Conservation (phyloP, 2,113 vertebrate species). For the Tetraodon nigroviridis region DNA sequence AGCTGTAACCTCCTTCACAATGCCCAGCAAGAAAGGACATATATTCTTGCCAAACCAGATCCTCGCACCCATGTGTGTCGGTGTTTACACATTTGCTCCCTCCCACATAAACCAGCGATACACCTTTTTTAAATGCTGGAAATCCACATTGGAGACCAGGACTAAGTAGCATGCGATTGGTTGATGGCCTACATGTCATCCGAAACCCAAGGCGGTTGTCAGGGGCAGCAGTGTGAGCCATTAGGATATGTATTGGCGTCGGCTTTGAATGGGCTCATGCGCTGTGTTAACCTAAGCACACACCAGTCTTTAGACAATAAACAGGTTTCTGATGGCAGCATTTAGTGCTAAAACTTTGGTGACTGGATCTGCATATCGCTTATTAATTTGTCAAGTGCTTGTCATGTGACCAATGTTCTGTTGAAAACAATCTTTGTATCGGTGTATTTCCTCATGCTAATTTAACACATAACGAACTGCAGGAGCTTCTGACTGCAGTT, state of each 20-base stretch:
- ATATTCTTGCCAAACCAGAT: slow-evolving; percentile 77
- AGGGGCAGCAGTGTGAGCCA: slow-evolving; percentile 41
- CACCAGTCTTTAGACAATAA: slow-evolving; percentile 37
- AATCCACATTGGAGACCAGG: slow-evolving; percentile 37
- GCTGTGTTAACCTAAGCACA: slow-evolving; percentile 56
- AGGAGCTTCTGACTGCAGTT: too few species aligned
- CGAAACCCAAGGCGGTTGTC: slow-evolving; percentile 37
- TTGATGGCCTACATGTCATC: slow-evolving; percentile 33
- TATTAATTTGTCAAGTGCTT: too few species aligned
- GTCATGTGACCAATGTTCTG: too few species aligned
- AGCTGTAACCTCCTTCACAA: slow-evolving; percentile 69
- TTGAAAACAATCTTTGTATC: too few species aligned
- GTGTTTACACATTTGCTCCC: slow-evolving; percentile 60
- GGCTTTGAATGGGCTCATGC: slow-evolving; percentile 51
- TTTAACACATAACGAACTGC: too few species aligned
- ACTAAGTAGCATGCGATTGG: slow-evolving; percentile 30
- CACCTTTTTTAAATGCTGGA: slow-evolving; percentile 50
- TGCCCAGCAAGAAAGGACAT: slow-evolving; percentile 71
- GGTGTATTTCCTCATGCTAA: too few species aligned
- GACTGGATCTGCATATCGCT: too few species aligned
- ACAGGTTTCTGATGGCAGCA: too few species aligned
- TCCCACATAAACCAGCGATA: slow-evolving; percentile 50
- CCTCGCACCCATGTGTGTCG: slow-evolving; percentile 58
- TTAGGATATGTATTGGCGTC: slow-evolving; percentile 36
- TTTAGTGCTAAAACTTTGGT: too few species aligned